phyloP scores from a whole-genome alignment of 2,888 invertebrate species.

The Creontiades dilutus region DNA sequence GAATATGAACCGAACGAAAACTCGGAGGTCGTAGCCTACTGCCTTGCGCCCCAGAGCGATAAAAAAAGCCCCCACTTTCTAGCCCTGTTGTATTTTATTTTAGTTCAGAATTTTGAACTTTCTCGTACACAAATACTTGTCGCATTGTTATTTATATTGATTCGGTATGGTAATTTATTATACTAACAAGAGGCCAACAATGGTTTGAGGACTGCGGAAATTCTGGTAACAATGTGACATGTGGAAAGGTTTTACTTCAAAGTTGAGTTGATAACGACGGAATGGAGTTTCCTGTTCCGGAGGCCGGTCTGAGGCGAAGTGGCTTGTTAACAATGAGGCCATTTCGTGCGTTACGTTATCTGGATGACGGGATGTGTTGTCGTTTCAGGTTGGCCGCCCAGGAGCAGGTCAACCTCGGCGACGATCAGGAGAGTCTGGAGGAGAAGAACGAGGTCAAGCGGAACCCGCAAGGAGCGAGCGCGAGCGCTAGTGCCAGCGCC shows the following conservation, averaged over 20 bases:
- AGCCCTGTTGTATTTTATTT: too few relatives aligned
- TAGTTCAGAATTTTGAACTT: too few relatives aligned
- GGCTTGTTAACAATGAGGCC: not conserved
- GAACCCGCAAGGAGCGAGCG: conserved; percentile 39
- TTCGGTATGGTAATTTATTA: too few relatives aligned
- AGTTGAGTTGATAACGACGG: not conserved
- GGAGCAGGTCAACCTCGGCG: conserved; percentile 78
- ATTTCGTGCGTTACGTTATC: not conserved
- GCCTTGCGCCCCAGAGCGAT: too few relatives aligned
- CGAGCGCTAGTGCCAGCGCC: conserved; percentile 40
- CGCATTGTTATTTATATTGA: too few relatives aligned
- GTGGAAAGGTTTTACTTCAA: not conserved
- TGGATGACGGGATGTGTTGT: conserved; percentile 15
- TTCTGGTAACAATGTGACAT: too few relatives aligned
- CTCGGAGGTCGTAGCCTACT: too few relatives aligned
- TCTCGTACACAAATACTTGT: too few relatives aligned
- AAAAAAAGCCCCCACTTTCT: too few relatives aligned
- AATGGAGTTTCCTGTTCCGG: not conserved
- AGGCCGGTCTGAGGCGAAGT: not conserved
- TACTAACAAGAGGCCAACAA: too few relatives aligned
- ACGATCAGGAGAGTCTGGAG: conserved; percentile 75
- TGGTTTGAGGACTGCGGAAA: too few relatives aligned
- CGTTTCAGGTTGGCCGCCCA: conserved; percentile 64
- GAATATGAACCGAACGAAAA: too few relatives aligned
- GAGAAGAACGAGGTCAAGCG: conserved; percentile 81